Conservation (phyloP, 2,113 vertebrate genomes). For the Hippoglossus stenolepis region DNA sequence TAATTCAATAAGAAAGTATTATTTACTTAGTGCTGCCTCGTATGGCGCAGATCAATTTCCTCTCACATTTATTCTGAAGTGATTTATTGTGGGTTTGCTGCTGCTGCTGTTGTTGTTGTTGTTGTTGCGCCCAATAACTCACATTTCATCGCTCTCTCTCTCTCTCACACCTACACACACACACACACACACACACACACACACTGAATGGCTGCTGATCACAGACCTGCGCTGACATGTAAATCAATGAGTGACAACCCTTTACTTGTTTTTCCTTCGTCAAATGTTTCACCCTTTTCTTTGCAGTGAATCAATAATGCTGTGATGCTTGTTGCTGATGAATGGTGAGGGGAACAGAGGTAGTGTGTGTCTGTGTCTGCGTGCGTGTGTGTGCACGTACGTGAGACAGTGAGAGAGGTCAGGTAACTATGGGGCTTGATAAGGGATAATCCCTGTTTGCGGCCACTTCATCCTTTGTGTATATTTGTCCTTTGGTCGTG, state of each 20-base stretch:
- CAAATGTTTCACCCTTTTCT: constrained; percentile 46
- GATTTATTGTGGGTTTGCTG: constrained; percentile 28
- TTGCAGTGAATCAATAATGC: constrained; percentile 43
- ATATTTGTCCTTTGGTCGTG: background rate
- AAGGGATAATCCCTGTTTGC: constrained; percentile 38
- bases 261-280: constrained; percentile 22
- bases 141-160: constrained; percentile 4
- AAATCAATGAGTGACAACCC: constrained; percentile 49
- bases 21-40: constrained; percentile 41
- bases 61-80: constrained; percentile 36
- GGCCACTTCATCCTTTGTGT: constrained; percentile 40
- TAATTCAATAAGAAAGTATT: constrained; percentile 51
- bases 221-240: constrained; percentile 35
- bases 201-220: constrained; percentile 30
- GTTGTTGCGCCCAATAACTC: background rate
- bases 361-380: background rate
- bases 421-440: constrained; percentile 31
- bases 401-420: constrained; percentile 7
- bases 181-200: background rate
- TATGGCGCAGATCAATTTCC: constrained; percentile 25
- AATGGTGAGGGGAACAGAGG: constrained; percentile 7
- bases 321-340: constrained; percentile 28
- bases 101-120: constrained; percentile 12
- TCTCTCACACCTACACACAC: background rate
- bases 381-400: background rate